Base-by-base conservation (phyloP, 2,797 vertebrate genomes). In the Melanotaenia pygmaea region DNA sequence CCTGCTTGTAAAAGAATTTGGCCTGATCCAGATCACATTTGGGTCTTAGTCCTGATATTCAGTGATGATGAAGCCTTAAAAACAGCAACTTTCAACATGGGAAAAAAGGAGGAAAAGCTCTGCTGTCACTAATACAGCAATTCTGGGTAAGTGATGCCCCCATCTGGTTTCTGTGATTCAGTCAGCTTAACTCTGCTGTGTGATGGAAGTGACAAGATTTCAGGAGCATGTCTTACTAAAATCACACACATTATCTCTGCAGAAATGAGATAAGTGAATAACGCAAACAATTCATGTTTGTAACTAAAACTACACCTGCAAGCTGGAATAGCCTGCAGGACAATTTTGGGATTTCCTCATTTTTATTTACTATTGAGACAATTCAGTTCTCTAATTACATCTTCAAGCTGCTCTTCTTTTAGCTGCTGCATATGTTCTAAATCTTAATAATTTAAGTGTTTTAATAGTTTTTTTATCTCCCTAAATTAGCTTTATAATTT, bases 81-180 rank as follows among this genome's bases (percentile, higher is more conserved):
- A 76, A 61, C 20, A 74, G 34, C 32, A 66, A 58, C 40, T 74
- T 69, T 62, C n/a, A 59, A 45, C 26, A 56, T 14, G 26, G 32
- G 50, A 51, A 5, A 54, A 53, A 60, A 57, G 20, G 18, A 3
- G 26, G 4, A 38, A 12, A 22, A 68, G 30, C 56, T 69, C 59
- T 50, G 26, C 34, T 7, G 72, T 32, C 34, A 57, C 14, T 57
- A 22, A 22, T 30, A 70, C 24, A 37, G 65, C 61, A 85, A 72
- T 59, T 64, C 37, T 80, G 53, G 78, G 83, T 72, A 35, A 85
- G 74, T 83, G 84, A 83, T 86, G 94, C 94, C 94, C 92, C 89
- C 94, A 60, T 84, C 88, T 92, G 94, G 92, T 72, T 77, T 62
- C 57, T 84, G 47, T 32, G 72, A 85, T 82, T 83, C 22, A 9